Percentiles rank a stretch among this genome's conserved stretches.
phyloP scores from a whole-genome alignment of 2,797 vertebrate species.

The Phaenicophaeus curvirostris region DNA sequence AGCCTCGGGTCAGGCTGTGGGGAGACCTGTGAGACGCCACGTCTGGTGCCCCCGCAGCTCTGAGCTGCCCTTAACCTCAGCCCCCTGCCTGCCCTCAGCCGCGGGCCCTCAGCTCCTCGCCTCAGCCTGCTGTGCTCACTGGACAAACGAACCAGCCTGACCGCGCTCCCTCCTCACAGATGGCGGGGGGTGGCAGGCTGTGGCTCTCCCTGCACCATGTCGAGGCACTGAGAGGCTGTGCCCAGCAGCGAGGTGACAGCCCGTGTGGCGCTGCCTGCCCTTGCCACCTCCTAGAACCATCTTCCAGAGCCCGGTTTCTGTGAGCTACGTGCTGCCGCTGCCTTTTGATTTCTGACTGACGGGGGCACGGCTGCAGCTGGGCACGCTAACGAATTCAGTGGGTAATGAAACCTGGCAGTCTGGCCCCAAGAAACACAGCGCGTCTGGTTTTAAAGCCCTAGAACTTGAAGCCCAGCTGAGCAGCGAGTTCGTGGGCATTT shows the following conservation, averaged over 20 bases:
- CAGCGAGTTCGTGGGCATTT: neutral
- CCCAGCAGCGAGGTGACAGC: rapidly evolving
- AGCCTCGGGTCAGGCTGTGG: neutral
- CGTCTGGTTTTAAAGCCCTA: neutral
- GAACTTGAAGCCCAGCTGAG: neutral
- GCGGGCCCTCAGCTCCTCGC: neutral
- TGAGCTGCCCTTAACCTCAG: neutral
- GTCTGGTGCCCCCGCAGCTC: neutral
- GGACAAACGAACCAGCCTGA: no score
- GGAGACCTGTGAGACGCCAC: neutral
- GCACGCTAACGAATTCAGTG: rapidly evolving
- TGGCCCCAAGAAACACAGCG: neutral
- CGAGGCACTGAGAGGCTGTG: neutral
- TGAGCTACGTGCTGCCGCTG: rapidly evolving
- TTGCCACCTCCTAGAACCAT: neutral
- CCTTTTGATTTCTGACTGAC: neutral
- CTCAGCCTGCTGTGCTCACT: neutral
- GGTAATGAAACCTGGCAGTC: neutral
- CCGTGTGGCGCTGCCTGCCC: neutral
- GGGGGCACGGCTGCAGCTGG: neutral
- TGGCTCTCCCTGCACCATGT: neutral
- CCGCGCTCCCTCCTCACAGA: rapidly evolving
- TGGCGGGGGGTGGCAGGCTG: neutral
- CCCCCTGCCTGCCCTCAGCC: rapidly evolving
- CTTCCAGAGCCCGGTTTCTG: neutral